phyloP scores from a whole-genome alignment of 2,888 invertebrate genomes.

The Oscheius onirici region DNA sequence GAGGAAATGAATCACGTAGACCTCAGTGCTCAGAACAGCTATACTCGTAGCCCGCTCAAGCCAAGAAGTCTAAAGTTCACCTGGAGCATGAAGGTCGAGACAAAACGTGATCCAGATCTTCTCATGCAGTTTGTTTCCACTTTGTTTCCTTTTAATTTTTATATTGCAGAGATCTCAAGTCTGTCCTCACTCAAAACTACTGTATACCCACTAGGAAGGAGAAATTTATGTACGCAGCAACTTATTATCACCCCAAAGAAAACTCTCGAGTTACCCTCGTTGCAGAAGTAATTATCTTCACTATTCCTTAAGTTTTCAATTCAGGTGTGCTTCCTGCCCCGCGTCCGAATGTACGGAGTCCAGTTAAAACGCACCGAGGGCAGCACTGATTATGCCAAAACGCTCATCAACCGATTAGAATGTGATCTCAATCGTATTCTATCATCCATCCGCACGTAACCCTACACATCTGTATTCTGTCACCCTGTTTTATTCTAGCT shows the following conservation, averaged over 20 bases:
- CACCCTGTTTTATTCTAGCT: too few relatives aligned
- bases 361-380: conserved; percentile 13
- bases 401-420: background rate
- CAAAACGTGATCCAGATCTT: conserved; percentile 1
- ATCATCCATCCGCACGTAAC: too few relatives aligned
- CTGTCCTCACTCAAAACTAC: background rate
- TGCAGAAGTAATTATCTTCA: background rate
- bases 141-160: background rate
- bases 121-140: background rate
- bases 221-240: background rate
- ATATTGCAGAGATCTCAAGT: background rate
- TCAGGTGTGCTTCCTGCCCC: conserved; percentile 3
- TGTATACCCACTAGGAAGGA: background rate
- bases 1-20: background rate
- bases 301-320: background rate
- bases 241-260: background rate
- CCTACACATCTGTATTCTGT: too few relatives aligned
- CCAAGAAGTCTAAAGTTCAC: conserved; percentile 11
- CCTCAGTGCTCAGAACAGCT: background rate
- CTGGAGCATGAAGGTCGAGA: conserved; percentile 1
- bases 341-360: background rate
- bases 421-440: background rate
- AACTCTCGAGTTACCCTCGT: background rate
- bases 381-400: background rate
- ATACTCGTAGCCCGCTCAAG: background rate